Percentiles rank a stretch among this genome's conserved stretches.
Conservation (phyloP, 2,888 invertebrate genomes). For the Calliopum simillimum region DNA sequence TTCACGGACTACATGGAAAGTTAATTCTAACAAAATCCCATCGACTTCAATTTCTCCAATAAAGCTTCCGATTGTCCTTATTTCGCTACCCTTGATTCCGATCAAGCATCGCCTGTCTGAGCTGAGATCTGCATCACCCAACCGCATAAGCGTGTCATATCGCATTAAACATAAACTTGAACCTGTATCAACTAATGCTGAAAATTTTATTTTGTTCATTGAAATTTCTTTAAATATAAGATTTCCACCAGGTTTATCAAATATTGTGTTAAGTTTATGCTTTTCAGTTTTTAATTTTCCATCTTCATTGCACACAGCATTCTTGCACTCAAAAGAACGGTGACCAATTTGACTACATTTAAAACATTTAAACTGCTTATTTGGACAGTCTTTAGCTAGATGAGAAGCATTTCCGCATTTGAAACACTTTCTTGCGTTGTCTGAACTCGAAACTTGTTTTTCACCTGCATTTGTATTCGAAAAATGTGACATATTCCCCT, state of each 20-base stretch:
- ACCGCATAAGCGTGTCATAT: slow-evolving; percentile 28
- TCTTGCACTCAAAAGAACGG: slow-evolving; percentile 2
- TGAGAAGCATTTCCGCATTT: slow-evolving; percentile 16
- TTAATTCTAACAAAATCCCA: slow-evolving; percentile 16
- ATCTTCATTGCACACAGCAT: not conserved
- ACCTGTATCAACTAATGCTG: slow-evolving; percentile 5
- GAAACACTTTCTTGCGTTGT: slow-evolving; percentile 3
- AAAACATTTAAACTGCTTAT: slow-evolving; percentile 4
- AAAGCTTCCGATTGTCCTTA: slow-evolving; percentile 28
- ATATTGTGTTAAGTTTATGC: too few relatives aligned
- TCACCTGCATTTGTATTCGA: not conserved
- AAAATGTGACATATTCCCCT: not conserved
- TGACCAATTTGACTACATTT: slow-evolving; percentile 13
- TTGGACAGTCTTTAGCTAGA: not conserved
- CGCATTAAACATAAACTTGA: slow-evolving; percentile 23
- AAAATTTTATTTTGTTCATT: slow-evolving; percentile 12
- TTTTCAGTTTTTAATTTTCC: too few relatives aligned
- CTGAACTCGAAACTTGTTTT: too few relatives aligned
- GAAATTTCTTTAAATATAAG: not conserved
- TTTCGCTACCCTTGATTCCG: slow-evolving; percentile 21
- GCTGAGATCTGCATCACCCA: slow-evolving; percentile 15
- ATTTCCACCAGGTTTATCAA: too few relatives aligned
- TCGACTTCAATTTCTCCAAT: not conserved
- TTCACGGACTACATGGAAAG: slow-evolving; percentile 7
- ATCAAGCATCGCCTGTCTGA: not conserved